phyloP scores from a whole-genome alignment of 2,888 invertebrate genomes.

The Mythimna pallens region DNA sequence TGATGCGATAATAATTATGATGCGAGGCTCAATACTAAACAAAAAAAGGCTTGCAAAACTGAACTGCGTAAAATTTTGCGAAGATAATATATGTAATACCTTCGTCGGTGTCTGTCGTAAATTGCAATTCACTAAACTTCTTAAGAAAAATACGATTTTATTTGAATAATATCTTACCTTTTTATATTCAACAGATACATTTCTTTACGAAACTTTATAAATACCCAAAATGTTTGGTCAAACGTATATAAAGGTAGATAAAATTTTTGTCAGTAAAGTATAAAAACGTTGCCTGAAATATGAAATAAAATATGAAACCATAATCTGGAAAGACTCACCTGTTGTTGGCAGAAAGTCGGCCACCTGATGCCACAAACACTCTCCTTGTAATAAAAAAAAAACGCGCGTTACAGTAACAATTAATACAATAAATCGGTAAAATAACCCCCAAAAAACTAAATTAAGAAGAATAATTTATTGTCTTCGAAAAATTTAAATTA shows the following conservation, averaged over 20 bases:
- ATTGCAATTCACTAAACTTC: neutral
- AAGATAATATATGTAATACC: neutral
- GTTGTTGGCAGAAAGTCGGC: slow-evolving; percentile 64
- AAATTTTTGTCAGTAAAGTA: neutral
- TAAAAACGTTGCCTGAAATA: neutral
- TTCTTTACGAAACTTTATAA: neutral
- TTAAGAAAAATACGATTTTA: neutral
- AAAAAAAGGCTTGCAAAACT: neutral
- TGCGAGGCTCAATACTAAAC: neutral
- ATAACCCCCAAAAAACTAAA: slow-evolving; percentile 29
- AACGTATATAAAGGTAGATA: neutral
- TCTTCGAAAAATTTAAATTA: slow-evolving; percentile 54
- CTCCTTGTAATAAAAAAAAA: slow-evolving; percentile 59
- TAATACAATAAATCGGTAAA: slow-evolving; percentile 35
- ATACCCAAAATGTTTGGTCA: neutral
- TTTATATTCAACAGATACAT: neutral
- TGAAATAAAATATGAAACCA: slow-evolving; percentile 14
- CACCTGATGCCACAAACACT: slow-evolving; percentile 68
- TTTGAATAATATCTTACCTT: neutral
- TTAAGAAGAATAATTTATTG: slow-evolving; percentile 51
- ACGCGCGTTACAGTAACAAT: slow-evolving; percentile 41
- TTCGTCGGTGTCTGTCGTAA: neutral
- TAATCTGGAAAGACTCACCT: slow-evolving; percentile 65
- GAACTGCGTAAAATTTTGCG: neutral
- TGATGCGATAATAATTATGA: neutral